Base-by-base conservation (phyloP, 2,888 invertebrate species). In the Tinea semifulvella region DNA sequence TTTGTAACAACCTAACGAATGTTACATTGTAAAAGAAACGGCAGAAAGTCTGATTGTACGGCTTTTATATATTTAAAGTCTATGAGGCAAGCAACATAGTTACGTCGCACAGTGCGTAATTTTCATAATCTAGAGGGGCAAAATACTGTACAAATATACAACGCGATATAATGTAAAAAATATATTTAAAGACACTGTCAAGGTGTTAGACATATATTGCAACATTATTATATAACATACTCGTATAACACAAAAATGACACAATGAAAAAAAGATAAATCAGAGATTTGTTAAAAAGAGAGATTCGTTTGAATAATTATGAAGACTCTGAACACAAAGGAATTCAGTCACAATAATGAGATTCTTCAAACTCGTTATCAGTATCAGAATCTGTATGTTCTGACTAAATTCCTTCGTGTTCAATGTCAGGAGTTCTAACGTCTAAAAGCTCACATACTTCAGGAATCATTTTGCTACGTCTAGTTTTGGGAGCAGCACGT, bases 401-500 rank as follows among this genome's bases (percentile, higher is more conserved):
- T 22, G 25, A 22, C 25, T 22, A 8, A 22, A 22, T 22, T 22
- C 25, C 8, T 22, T 22, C 6, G 25, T 22, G 25, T 22, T 22
- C 25, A 22, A 22, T 22, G 25, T 22, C 8, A 22, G 25, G 25
- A 22, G 25, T 22, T 22, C 25, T 22, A 5, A 22, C 25, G 25
- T 22, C 25, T 22, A 22, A 22, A 22, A 22, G 25, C 25, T 22
- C 25, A 22, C 6, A 22, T 5, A 22, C 25, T 22, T 22, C 25
- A 22, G 25, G 25, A 22, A 22, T 7, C 25, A 5, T 22, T 22
- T 22, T 22, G 8, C 25, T 22, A 22, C 25, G 8, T 22, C 25
- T 22, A 22, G 8, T 49, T 36, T 22, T 22, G 25, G 25, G 25
- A 22, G 25, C 25, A 22, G 8, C 25, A 22, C 51, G 43, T 35